A percentile compares a stretch with the other conserved stretches of the same genome.
Conservation (phyloP, 2,113 vertebrate genomes). For the Malaclemys terrapin region DNA sequence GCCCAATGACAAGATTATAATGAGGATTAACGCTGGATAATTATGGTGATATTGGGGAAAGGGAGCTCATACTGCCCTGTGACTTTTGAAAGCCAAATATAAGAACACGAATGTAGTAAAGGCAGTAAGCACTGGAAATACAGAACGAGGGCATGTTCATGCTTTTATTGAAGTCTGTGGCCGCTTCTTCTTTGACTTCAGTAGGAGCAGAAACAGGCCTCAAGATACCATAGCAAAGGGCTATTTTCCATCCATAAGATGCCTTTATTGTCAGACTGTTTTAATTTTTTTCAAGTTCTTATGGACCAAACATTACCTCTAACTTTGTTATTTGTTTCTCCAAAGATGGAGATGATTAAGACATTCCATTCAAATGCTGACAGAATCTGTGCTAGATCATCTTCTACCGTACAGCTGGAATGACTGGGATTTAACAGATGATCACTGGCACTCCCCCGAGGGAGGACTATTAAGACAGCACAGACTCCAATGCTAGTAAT, state of each 20-base stretch:
- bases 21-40: slow-evolving; percentile 47
- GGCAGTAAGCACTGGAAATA: slow-evolving; percentile 3
- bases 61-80: slow-evolving; percentile 23
- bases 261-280: neutral
- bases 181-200: neutral
- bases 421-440: too few species aligned
- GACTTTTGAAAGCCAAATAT: slow-evolving; percentile 70
- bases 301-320: neutral
- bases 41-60: slow-evolving; percentile 19
- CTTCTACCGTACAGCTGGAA: too few species aligned
- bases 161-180: slow-evolving; percentile 28
- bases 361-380: fast-evolving
- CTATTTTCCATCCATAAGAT: slow-evolving; percentile 4
- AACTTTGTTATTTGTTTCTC: neutral
- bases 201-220: slow-evolving; percentile 1
- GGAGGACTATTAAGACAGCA: neutral
- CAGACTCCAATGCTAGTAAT: fast-evolving
- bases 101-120: slow-evolving; percentile 55
- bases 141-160: slow-evolving; percentile 31
- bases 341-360: neutral
- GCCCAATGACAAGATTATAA: slow-evolving; percentile 31
- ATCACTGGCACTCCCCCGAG: neutral
- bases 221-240: neutral
- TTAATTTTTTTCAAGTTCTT: neutral
- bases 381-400: fast-evolving